These are phyloP conservation scores for Schizopygopsis pylzovi DNA, from an alignment of 2,797 vertebrate species.

Conservation along the genomic window DNA sequence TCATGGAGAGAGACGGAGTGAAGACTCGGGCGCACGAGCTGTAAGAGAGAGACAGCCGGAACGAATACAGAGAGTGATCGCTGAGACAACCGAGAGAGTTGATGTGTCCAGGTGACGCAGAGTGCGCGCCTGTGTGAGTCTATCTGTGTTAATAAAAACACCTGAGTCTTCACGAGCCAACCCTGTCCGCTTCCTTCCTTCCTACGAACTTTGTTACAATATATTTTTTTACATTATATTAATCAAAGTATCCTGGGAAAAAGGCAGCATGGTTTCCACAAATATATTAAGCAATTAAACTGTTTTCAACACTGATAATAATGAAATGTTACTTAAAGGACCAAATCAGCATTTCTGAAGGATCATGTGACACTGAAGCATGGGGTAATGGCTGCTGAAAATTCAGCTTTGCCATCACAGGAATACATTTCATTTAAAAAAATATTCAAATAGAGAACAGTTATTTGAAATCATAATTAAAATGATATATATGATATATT, in stretches of 20 bases:
- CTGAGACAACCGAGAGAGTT: too few relatives aligned
- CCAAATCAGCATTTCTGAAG: not conserved
- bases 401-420: not conserved
- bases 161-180: too few relatives aligned
- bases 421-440: not conserved
- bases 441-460: not conserved
- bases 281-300: not conserved
- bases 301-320: not conserved
- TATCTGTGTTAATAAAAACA: too few relatives aligned
- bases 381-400: not conserved
- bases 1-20: too few relatives aligned
- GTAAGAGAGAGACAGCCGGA: too few relatives aligned
- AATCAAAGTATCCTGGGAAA: not conserved
- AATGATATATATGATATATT: not conserved
- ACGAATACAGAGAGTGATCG: too few relatives aligned
- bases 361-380: not conserved
- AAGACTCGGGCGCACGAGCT: too few relatives aligned
- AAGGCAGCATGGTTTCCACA: not conserved
- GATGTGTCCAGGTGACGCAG: too few relatives aligned
- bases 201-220: too few relatives aligned
- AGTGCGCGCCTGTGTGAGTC: too few relatives aligned
- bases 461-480: not conserved
- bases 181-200: too few relatives aligned
- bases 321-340: not conserved
- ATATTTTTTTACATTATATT: not conserved